Conservation (phyloP, 2,888 invertebrate genomes). For the Drosophila maculinotata region DNA sequence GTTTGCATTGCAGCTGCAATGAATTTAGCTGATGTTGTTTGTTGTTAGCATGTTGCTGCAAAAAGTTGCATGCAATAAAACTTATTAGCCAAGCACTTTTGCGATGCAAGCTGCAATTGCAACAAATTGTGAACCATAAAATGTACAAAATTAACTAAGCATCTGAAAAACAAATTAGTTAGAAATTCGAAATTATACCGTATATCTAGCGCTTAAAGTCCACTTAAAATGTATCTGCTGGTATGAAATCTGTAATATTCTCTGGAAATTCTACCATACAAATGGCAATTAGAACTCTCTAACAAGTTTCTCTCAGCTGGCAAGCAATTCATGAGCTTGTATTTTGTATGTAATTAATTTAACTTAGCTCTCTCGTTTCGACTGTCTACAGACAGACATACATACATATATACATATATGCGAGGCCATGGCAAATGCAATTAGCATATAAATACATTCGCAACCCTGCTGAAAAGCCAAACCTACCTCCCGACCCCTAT, state of each 20-base stretch:
- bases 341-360: conserved; percentile 48
- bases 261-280: conserved; percentile 23
- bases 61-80: conserved; percentile 64
- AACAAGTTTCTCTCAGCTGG: conserved; percentile 22
- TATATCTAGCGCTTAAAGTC: background rate
- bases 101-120: conserved; percentile 16
- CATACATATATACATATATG: background rate
- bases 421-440: conserved; percentile 58
- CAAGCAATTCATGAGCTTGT: conserved; percentile 28
- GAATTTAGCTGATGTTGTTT: conserved; percentile 27
- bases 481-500: conserved; percentile 1
- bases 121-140: conserved; percentile 23
- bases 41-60: conserved; percentile 48
- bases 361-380: conserved; percentile 25
- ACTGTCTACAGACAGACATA: conserved; percentile 6
- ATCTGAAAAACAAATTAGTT: background rate
- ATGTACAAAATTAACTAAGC: background rate
- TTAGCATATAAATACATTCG: conserved; percentile 71
- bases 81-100: conserved; percentile 55
- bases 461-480: conserved; percentile 45
- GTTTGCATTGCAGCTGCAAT: conserved; percentile 63
- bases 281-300: conserved; percentile 28
- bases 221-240: conserved; percentile 5
- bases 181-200: background rate
- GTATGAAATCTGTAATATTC: background rate